Conservation (phyloP, 2,888 invertebrate species). For the Sycophila texana region DNA sequence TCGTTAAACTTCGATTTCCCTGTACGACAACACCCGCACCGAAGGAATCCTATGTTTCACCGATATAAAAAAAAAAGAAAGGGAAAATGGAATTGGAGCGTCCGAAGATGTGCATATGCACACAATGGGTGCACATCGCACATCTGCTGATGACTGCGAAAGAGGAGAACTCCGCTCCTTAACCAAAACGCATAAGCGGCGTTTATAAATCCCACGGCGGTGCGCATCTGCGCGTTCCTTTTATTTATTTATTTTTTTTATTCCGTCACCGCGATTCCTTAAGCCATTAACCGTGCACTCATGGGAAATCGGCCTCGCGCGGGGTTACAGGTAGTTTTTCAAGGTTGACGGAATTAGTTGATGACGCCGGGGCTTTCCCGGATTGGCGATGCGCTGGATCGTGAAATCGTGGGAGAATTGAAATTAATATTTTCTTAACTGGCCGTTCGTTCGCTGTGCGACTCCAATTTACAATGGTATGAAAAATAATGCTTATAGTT, state of each 20-base stretch:
- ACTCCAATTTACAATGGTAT: too few relatives aligned
- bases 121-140: constrained; percentile 13
- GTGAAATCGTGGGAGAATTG: too few relatives aligned
- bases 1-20: constrained; percentile 3
- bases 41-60: not conserved
- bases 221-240: not conserved
- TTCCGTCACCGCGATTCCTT: not conserved
- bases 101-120: not conserved
- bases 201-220: constrained; percentile 22
- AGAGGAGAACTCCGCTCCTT: constrained; percentile 35
- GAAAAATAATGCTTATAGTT: too few relatives aligned
- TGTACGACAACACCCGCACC: not conserved
- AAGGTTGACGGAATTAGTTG: too few relatives aligned
- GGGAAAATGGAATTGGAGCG: not conserved
- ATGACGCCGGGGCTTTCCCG: too few relatives aligned
- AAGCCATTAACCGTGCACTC: too few relatives aligned
- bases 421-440: too few relatives aligned
- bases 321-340: too few relatives aligned
- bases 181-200: constrained; percentile 1
- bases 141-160: constrained; percentile 18
- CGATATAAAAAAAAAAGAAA: too few relatives aligned
- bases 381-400: too few relatives aligned
- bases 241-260: not conserved
- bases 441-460: too few relatives aligned
- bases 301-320: too few relatives aligned